Percentiles rank a stretch among this genome's conserved stretches.
phyloP scores from a whole-genome alignment of 2,797 vertebrate species.

The Chromobotia macracanthus region DNA sequence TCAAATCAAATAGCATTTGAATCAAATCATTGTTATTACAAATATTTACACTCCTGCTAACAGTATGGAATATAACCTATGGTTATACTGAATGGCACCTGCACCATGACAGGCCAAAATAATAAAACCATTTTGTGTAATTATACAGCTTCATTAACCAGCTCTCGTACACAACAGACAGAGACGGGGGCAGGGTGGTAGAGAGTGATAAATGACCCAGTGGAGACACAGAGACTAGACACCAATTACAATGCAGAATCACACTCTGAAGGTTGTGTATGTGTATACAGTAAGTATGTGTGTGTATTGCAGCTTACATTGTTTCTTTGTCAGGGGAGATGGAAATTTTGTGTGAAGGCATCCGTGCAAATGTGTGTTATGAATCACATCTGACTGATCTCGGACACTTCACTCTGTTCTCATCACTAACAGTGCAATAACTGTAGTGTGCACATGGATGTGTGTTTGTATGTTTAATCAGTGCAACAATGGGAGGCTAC shows the following conservation, averaged over 20 bases:
- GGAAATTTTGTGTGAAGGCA: background rate
- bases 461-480: conserved; percentile 51
- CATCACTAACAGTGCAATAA: background rate
- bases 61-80: background rate
- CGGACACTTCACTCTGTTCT: conserved; percentile 19
- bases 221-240: conserved; percentile 64
- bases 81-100: background rate
- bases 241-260: conserved; percentile 53
- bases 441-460: conserved; percentile 1
- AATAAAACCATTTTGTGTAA: conserved; percentile 11
- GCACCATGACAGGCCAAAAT: background rate
- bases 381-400: conserved; percentile 33
- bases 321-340: background rate
- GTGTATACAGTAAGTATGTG: conserved; percentile 17
- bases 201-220: conserved; percentile 43
- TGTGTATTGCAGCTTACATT: conserved; percentile 1
- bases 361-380: conserved; percentile 5
- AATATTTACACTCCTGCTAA: background rate
- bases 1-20: background rate
- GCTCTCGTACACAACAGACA: conserved; percentile 20
- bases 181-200: background rate
- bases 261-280: conserved; percentile 27
- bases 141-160: background rate
- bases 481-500: conserved; percentile 75
- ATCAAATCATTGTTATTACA: background rate